A percentile compares a stretch with the other conserved stretches of the same genome.
These are phyloP conservation scores for Otolemur crassicaudatus DNA, from an alignment of 2,797 vertebrate species.

Conservation along the genomic window DNA sequence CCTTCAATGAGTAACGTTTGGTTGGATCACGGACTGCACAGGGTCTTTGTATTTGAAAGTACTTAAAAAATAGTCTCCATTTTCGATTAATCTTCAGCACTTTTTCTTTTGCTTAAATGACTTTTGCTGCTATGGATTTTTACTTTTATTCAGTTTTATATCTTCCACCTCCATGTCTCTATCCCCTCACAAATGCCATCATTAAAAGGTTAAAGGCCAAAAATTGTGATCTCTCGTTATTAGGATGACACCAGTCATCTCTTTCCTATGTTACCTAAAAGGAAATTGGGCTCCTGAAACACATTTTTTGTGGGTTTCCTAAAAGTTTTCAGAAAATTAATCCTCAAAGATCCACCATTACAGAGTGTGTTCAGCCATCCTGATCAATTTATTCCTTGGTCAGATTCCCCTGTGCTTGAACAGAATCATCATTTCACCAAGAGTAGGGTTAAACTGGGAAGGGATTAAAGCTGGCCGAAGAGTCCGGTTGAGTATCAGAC, in stretches of 20 bases:
- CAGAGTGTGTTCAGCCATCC: background rate
- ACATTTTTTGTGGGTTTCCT: slow-evolving; percentile 9
- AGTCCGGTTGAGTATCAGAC: background rate
- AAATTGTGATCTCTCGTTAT: background rate
- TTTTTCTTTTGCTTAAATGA: slow-evolving; percentile 53
- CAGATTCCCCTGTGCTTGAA: background rate
- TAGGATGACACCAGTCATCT: background rate
- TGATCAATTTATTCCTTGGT: background rate
- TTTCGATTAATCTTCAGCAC: slow-evolving; percentile 29
- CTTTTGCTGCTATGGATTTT: background rate
- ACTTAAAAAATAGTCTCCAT: slow-evolving; percentile 42
- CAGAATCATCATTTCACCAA: slow-evolving; percentile 27
- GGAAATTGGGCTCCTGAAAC: background rate
- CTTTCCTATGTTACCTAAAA: background rate
- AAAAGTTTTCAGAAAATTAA: slow-evolving; percentile 40
- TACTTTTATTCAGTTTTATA: background rate
- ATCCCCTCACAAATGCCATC: background rate
- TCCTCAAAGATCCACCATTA: background rate
- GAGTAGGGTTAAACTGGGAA: background rate
- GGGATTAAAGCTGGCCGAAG: background rate
- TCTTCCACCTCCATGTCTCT: background rate
- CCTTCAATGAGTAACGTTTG: slow-evolving; percentile 46
- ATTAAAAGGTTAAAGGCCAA: background rate
- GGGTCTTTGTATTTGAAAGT: slow-evolving; percentile 53
- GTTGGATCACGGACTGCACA: background rate